Percentiles rank a stretch among this genome's conserved stretches.
Conservation (phyloP, 2,888 invertebrate genomes). For the Andrena marginata region DNA sequence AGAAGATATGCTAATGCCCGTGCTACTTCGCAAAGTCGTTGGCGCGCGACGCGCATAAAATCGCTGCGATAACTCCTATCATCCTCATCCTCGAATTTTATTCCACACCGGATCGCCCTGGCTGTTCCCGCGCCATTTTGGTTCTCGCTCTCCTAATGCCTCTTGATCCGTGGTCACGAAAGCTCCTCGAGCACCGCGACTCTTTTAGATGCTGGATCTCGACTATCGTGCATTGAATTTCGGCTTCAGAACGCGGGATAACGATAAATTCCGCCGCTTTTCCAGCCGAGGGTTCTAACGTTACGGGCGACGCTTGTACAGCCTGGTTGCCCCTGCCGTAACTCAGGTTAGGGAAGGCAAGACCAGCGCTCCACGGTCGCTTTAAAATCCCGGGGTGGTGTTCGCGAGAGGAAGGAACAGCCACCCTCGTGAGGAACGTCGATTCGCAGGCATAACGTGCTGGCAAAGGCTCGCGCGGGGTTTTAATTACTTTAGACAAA, state of each 20-base stretch:
- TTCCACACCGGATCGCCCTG: slow-evolving; percentile 26
- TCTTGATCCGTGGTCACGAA: neutral
- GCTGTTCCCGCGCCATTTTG: slow-evolving; percentile 6
- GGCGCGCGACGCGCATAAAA: slow-evolving; percentile 66
- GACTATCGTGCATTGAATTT: neutral
- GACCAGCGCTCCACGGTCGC: slow-evolving; percentile 12
- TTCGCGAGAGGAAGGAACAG: slow-evolving; percentile 25
- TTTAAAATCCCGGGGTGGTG: slow-evolving; percentile 30
- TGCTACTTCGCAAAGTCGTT: slow-evolving; percentile 29
- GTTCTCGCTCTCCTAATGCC: slow-evolving; percentile 1
- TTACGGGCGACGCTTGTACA: slow-evolving; percentile 32
- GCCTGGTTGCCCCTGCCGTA: slow-evolving; percentile 17
- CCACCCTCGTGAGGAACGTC: slow-evolving; percentile 57
- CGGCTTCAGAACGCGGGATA: neutral
- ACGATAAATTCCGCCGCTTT: slow-evolving; percentile 35
- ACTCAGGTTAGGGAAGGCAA: slow-evolving; percentile 40
- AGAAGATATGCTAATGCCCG: slow-evolving; percentile 73
- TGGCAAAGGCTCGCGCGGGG: slow-evolving; percentile 60
- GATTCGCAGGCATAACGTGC: slow-evolving; percentile 55
- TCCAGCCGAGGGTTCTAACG: slow-evolving; percentile 34
- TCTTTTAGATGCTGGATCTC: neutral
- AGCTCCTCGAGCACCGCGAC: too few species aligned
- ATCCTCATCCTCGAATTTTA: slow-evolving; percentile 25
- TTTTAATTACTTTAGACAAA: slow-evolving; percentile 79
- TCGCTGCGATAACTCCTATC: slow-evolving; percentile 48